Conservation (phyloP, 2,888 invertebrate genomes). For the Volucella bombylans region DNA sequence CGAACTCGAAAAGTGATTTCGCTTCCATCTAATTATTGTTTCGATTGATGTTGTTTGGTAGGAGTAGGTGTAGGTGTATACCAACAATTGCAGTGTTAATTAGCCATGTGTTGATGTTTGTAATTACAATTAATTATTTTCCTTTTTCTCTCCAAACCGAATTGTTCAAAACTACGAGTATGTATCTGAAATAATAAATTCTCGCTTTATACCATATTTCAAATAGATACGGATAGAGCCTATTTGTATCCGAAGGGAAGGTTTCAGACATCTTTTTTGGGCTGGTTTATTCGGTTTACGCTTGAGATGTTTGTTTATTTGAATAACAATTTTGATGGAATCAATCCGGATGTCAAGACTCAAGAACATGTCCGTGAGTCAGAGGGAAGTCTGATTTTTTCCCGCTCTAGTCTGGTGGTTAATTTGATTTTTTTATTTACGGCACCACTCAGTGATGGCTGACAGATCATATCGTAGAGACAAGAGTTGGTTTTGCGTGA, state of each 20-base stretch:
- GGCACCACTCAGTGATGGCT: not conserved
- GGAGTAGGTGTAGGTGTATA: not conserved
- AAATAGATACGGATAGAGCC: too few species aligned
- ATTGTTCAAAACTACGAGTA: too few species aligned
- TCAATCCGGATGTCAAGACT: constrained; percentile 43
- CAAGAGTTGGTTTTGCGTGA: not conserved
- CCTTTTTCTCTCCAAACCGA: not conserved
- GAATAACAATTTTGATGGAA: constrained; percentile 22
- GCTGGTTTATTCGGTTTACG: constrained; percentile 20
- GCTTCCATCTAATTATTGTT: constrained; percentile 7
- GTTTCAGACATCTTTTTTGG: not conserved
- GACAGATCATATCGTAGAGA: constrained; percentile 13
- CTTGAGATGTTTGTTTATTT: constrained; percentile 30
- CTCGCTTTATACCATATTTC: too few species aligned
- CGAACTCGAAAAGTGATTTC: constrained; percentile 10
- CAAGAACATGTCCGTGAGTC: constrained; percentile 30
- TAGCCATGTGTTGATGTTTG: constrained; percentile 38
- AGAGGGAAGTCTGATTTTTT: constrained; percentile 26
- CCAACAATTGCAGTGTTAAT: constrained; percentile 41
- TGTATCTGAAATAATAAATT: too few species aligned
- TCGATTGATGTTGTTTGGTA: not conserved
- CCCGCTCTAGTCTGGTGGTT: not conserved
- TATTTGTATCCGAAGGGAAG: constrained; percentile 8
- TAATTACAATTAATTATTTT: constrained; percentile 17
- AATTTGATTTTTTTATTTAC: not conserved